A percentile compares a stretch with the other conserved stretches of the same genome.
Evolutionary conservation across 2,888 invertebrate genomes (phyloP).

Genomic region (Mylabris sibirica): DNA sequence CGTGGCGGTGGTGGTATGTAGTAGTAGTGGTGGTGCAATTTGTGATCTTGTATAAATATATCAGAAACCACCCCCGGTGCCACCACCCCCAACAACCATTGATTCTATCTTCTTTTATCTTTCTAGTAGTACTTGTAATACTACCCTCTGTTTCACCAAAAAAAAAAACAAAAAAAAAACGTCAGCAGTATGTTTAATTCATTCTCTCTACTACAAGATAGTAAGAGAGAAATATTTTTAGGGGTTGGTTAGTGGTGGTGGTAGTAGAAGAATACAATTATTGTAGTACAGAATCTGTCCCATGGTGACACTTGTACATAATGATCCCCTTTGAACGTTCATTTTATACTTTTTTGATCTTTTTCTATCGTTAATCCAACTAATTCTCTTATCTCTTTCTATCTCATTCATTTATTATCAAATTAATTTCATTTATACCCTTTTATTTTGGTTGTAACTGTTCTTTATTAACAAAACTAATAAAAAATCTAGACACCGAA

Average conservation of each 20-base stretch:
- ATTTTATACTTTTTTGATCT: neutral
- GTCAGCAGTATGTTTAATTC: conserved; percentile 56
- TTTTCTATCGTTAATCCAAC: neutral
- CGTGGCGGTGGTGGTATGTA: neutral
- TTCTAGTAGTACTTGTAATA: neutral
- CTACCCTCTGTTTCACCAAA: neutral
- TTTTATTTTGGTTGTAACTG: neutral
- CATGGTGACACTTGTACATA: conserved; percentile 71
- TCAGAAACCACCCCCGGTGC: conserved; percentile 24
- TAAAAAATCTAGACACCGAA: no score
- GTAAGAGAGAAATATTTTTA: neutral
- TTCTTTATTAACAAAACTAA: no score
- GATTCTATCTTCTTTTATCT: conserved; percentile 9
- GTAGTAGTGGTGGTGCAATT: conserved; percentile 30
- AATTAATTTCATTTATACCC: neutral
- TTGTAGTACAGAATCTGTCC: conserved; percentile 63
- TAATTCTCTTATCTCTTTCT: neutral
- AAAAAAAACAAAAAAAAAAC: neutral
- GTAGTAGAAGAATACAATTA: conserved; percentile 59
- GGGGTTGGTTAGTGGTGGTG: conserved; percentile 17
- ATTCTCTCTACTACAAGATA: conserved; percentile 40
- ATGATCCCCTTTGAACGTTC: conserved; percentile 59
- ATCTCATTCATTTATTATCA: neutral
- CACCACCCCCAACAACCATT: neutral
- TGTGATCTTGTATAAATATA: conserved; percentile 36